These are phyloP conservation scores for Umimayanthus chanpuru DNA, from an alignment of 92 coral and sea anemone genomes.

Conservation along the genomic window DNA sequence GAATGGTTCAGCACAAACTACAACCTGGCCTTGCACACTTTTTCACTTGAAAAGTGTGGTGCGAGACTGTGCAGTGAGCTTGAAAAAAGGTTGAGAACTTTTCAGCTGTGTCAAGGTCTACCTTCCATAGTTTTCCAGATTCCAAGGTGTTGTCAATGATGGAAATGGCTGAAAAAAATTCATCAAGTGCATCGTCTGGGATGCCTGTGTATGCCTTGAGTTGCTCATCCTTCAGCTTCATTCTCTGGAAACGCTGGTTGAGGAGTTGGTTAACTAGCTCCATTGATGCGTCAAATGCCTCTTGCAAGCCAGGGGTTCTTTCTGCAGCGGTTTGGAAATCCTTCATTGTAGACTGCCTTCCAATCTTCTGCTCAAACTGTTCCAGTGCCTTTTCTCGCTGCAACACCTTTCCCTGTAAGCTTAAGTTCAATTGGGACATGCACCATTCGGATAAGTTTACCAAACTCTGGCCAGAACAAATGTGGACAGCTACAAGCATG, in stretches of 20 bases:
- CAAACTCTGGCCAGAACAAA: not conserved
- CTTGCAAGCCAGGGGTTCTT: too few relatives aligned
- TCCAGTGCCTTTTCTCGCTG: not conserved
- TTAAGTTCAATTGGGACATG: not conserved
- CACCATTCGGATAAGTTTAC: not conserved
- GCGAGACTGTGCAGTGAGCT: not conserved
- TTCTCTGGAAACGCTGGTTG: too few relatives aligned
- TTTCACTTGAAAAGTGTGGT: not conserved
- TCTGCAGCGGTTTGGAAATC: not conserved
- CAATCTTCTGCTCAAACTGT: not conserved
- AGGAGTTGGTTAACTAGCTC: too few relatives aligned
- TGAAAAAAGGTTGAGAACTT: not conserved
- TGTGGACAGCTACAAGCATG: not conserved
- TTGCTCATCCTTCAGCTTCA: too few relatives aligned
- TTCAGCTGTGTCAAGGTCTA: not conserved
- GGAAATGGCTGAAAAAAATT: not conserved
- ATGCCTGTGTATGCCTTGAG: too few relatives aligned
- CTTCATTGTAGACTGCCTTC: not conserved
- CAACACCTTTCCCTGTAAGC: not conserved
- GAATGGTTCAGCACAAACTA: not conserved
- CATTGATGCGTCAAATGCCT: too few relatives aligned
- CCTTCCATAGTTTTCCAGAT: not conserved
- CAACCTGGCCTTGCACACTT: not conserved
- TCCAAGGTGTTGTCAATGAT: not conserved
- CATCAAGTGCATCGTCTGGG: too few relatives aligned